phyloP scores from a whole-genome alignment of 2,797 vertebrate genomes.

The Gambusia yucatana region DNA sequence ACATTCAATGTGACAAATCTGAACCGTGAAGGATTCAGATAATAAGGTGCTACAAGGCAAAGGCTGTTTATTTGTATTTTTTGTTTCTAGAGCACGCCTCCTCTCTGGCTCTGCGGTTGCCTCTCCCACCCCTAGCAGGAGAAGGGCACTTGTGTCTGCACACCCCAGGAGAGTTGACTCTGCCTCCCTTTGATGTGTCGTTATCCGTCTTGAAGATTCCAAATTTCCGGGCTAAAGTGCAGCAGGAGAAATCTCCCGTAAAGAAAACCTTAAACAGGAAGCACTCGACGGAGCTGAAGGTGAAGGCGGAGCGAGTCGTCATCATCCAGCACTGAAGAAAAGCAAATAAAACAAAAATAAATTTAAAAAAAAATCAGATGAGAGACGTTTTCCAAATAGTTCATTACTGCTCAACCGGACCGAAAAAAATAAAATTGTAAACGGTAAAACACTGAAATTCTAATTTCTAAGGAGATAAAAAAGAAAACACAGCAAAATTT shows the following conservation, averaged over 20 bases:
- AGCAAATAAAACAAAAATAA: background rate
- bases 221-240: slow-evolving; percentile 54
- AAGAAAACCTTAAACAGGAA: slow-evolving; percentile 85
- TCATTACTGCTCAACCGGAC: background rate
- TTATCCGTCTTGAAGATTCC: background rate
- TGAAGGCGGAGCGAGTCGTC: slow-evolving; percentile 81
- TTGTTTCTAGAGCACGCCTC: slow-evolving; percentile 34
- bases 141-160: slow-evolving; percentile 18
- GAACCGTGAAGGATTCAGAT: slow-evolving; percentile 49
- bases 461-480: background rate
- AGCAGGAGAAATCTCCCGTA: slow-evolving; percentile 67
- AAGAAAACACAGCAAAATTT: background rate
- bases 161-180: background rate
- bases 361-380: background rate
- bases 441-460: background rate
- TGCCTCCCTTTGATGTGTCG: background rate
- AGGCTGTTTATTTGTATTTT: slow-evolving; percentile 72
- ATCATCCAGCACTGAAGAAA: slow-evolving; percentile 85
- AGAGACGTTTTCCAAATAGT: background rate
- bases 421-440: background rate
- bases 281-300: slow-evolving; percentile 85
- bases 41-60: slow-evolving; percentile 41
- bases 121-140: slow-evolving; percentile 14
- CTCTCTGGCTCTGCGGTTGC: slow-evolving; percentile 37
- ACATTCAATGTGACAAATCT: slow-evolving; percentile 27